Evolutionary conservation across 1,140 invertebrate species (phyloP), one percentile per base, ranked within the genome.

Genomic region (Zaprionus vittiger): DNA sequence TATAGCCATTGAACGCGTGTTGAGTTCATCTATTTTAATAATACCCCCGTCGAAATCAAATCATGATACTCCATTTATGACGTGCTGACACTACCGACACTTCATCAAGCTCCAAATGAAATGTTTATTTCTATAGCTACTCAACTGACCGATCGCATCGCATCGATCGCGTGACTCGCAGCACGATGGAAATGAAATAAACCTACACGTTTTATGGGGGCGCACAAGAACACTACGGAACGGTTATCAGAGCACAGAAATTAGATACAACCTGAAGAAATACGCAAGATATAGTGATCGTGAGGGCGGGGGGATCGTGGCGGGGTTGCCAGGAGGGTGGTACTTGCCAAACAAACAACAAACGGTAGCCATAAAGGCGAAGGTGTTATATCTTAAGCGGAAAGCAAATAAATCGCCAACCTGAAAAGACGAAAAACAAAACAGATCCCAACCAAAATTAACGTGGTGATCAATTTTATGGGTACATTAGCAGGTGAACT

Each of bases 381-480:
- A 84, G 84, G 84, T 89, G 84, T 79, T 87, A 89, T 57, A 89
- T 61, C 73, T 79, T 76, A 89, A 79, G 62, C n/a, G 69, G 17
- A 41, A 68, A 59, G n/a, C 63, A 68, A 68, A 73, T 73, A 73
- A 57, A 77, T 54, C 62, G 34, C 24, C 38, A 55, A 28, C 26
- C 31, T 47, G 24, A 26, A 56, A 57, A 17, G 15, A 15, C 38
- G 49, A 31, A 20, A 74, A 68, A 38, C 49, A 52, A 59, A 59
- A 69, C 20, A 22, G 11, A 52, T 44, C 24, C 26, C 31, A 11
- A n/a, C 11, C 9, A 24, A 83, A 89, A 89, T 89, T 89, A 89
- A 80, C 85, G 81, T 79, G 76, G 85, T 85, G 85, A 89, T 89
- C 85, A 89, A 89, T 89, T 89, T 89, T 89, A 89, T 89, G 85